These are phyloP conservation scores for Dreissena rostriformis DNA, from an alignment of 1,140 invertebrate species.

Conservation along the genomic window DNA sequence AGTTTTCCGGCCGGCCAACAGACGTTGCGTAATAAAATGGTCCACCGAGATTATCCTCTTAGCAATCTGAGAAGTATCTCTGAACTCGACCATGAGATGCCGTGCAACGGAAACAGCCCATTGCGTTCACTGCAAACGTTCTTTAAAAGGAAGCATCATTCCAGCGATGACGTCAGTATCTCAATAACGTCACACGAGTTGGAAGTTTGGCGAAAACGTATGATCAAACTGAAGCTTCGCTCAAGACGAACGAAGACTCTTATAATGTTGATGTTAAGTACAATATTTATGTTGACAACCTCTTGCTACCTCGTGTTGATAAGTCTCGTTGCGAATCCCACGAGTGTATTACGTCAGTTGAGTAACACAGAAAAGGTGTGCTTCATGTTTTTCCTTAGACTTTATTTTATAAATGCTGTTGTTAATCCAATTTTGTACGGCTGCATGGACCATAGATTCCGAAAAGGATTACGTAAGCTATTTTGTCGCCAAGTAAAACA, in stretches of 20 bases:
- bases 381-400: constrained; percentile 13
- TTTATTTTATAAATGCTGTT: constrained; percentile 13
- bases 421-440: background rate
- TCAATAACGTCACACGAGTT: background rate
- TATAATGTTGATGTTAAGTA: background rate
- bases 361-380: constrained; percentile 9
- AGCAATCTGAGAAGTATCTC: background rate
- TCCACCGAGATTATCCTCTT: too few species aligned
- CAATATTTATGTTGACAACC: constrained; percentile 12
- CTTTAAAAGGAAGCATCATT: background rate
- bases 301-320: constrained; percentile 6
- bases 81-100: background rate
- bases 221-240: background rate
- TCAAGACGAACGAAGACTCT: background rate
- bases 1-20: background rate
- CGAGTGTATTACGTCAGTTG: background rate
- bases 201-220: background rate
- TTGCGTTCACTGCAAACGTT: background rate
- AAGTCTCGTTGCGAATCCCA: background rate
- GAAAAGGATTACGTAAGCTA: background rate
- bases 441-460: background rate
- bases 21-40: too few species aligned
- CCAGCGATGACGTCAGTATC: background rate
- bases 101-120: background rate
- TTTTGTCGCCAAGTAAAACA: background rate